phyloP scores from a whole-genome alignment of 2,113 vertebrate species.

The Miniopterus natalensis region DNA sequence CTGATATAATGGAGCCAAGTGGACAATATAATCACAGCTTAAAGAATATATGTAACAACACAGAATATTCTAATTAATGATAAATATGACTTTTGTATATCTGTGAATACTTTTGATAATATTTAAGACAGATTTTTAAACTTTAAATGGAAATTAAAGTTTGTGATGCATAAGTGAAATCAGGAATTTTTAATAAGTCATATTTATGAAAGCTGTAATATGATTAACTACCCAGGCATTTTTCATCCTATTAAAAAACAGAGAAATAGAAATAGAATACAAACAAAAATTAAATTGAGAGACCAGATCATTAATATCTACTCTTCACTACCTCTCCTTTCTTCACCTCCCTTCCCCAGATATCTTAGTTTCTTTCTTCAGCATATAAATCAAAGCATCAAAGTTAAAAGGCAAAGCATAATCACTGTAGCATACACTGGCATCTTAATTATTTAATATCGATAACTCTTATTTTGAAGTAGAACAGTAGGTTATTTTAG shows the following conservation, averaged over 20 bases:
- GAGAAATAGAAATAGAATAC: not conserved
- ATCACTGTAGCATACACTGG: not conserved
- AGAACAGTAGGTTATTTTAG: not conserved
- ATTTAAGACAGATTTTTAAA: not conserved
- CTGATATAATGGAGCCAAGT: not conserved
- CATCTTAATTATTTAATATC: not conserved
- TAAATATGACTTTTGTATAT: not conserved
- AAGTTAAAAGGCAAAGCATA: not conserved
- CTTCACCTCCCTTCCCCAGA: not conserved
- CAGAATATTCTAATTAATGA: not conserved
- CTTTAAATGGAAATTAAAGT: not conserved
- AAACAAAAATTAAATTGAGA: slow-evolving; percentile 35
- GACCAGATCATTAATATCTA: not conserved
- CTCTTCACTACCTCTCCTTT: not conserved
- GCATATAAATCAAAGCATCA: too few relatives aligned
- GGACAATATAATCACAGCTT: not conserved
- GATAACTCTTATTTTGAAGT: not conserved
- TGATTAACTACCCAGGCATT: not conserved
- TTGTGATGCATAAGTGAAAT: not conserved
- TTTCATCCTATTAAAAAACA: not conserved
- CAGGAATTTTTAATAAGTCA: not conserved
- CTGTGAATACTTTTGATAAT: not conserved
- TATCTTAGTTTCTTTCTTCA: not conserved
- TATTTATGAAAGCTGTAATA: not conserved
- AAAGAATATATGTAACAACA: not conserved